Percentiles rank a stretch among this genome's conserved stretches.
These are phyloP conservation scores for Cotesia typhae DNA, from an alignment of 1,140 invertebrate genomes.

Conservation along the genomic window DNA sequence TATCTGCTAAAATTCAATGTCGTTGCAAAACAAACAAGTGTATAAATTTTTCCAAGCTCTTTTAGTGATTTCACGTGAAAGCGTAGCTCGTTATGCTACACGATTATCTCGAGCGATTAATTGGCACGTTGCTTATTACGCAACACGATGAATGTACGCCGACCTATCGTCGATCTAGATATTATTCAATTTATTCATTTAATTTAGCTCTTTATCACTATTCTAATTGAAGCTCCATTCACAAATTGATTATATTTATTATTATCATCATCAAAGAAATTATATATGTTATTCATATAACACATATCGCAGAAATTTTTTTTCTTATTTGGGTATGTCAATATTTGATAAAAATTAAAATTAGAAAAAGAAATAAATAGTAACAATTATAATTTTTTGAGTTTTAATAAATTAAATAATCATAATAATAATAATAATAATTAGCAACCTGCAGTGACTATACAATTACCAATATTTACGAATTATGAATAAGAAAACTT, in stretches of 20 bases:
- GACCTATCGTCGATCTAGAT: conserved; percentile 17
- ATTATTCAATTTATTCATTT: conserved; percentile 13
- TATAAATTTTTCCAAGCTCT: background rate
- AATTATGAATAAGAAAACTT: no score
- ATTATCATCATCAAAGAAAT: background rate
- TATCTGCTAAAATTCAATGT: background rate
- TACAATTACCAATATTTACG: no score
- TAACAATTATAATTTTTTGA: no score
- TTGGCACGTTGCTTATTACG: conserved; percentile 25
- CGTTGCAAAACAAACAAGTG: background rate
- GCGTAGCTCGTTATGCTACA: conserved; percentile 29
- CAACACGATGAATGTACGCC: conserved; percentile 2
- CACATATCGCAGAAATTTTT: background rate
- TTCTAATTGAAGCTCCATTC: background rate
- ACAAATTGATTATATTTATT: background rate
- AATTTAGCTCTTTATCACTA: background rate
- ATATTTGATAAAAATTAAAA: no score
- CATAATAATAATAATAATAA: no score
- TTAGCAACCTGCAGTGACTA: no score
- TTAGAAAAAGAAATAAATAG: no score
- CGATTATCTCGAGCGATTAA: conserved; percentile 39
- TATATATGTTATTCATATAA: no score
- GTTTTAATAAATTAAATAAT: no score
- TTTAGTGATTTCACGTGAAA: conserved; percentile 33
- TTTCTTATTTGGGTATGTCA: background rate